Base-by-base conservation (phyloP, 2,888 invertebrate genomes). In the Cheilosia vernalis region DNA sequence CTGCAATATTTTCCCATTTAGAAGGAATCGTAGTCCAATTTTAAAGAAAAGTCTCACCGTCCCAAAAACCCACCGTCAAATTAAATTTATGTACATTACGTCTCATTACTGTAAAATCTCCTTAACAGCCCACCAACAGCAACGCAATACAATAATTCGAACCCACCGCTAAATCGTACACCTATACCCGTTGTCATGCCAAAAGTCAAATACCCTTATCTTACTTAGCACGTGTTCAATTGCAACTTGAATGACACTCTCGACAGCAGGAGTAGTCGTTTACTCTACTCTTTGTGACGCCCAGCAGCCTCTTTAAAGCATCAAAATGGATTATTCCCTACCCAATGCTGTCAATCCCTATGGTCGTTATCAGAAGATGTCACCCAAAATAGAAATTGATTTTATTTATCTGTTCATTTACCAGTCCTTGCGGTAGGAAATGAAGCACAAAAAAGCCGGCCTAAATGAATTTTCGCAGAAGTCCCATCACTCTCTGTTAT, bases 391-490 rank as follows among this genome's bases (percentile, higher is more conserved):
- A 24, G 51, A 24, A 37, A 49, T 7, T 51, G 42, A 67, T 77
- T 67, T 37, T 53, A 77, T 60, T 58, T 67, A 17, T 42, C n/a
- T 51, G 66, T 60, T 76, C 66, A 60, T 67, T 76, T 76, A 19
- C 15, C 66, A 53, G 21, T 42, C 40, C 40, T 58, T 6, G 44
- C 6, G 47, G 9, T 19, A 17, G 21, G 30, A 42, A 30, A 30
- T 77, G 67, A 60, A 67, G 49, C 58, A 44, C 27, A 27, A 47
- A 64, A 21, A 56, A 51, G 40, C 17, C 21, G 67, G 42, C 40
- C 33, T 40, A 53, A 51, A 33, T 30, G 7, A 9, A 30, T 24
- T n/a, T 19, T 13, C 24, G 2, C 42, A 30, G 21, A 21, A 21
- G 21, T 21, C 2, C 21, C 21, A 24, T 30, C 76, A 77, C 51